Conservation (phyloP, 2,113 vertebrate species). For the Heloderma charlesbogerti region DNA sequence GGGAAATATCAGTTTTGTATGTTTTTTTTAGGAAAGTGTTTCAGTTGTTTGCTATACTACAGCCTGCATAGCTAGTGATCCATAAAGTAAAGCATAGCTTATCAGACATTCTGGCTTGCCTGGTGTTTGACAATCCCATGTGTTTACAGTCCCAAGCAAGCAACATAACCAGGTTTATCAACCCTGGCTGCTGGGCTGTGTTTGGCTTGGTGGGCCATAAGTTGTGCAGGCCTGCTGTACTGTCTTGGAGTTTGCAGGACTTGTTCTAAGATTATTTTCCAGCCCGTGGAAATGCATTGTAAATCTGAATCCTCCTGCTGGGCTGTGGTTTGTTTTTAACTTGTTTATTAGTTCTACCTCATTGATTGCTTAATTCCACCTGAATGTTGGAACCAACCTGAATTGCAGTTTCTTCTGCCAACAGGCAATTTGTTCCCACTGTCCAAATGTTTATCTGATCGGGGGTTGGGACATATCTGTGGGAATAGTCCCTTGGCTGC, state of each 20-base stretch:
- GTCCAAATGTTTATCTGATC: slow-evolving; percentile 6
- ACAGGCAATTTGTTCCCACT: not conserved
- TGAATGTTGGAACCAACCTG: not conserved
- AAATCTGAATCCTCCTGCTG: not conserved
- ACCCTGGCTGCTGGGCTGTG: not conserved
- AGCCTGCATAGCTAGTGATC: not conserved
- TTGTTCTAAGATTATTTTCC: not conserved
- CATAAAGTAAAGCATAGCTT: not conserved
- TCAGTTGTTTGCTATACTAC: not conserved
- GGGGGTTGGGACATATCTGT: slow-evolving; percentile 1
- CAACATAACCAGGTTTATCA: not conserved
- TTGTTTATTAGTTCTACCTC: slow-evolving; percentile 6
- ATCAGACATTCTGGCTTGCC: not conserved
- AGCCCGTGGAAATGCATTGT: too few relatives aligned
- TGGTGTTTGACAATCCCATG: not conserved
- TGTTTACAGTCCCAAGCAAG: not conserved
- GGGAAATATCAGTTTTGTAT: too few relatives aligned
- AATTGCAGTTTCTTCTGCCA: not conserved
- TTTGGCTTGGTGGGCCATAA: not conserved
- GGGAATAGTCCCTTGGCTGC: not conserved
- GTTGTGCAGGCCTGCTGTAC: not conserved
- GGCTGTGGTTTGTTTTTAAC: not conserved
- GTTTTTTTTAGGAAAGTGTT: not conserved
- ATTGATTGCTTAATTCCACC: slow-evolving; percentile 3
- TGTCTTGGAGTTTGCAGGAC: not conserved